phyloP scores from a whole-genome alignment of 2,113 vertebrate genomes.

The Urocolius indicus region DNA sequence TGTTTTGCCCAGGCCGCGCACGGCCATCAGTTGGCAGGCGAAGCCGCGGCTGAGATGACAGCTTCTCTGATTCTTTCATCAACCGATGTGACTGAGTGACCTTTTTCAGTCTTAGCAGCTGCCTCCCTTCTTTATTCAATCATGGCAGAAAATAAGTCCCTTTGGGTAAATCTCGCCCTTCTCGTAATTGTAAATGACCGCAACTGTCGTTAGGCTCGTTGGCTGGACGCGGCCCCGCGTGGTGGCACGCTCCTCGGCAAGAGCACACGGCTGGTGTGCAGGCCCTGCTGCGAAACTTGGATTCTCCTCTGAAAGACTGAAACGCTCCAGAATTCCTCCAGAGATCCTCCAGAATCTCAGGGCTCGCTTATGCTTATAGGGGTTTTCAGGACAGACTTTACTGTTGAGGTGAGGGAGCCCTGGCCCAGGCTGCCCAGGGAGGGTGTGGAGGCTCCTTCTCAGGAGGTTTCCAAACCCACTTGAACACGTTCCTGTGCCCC shows the following conservation, averaged over 20 bases:
- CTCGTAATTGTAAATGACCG: conserved; percentile 66
- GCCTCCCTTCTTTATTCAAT: conserved; percentile 77
- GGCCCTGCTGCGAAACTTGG: rapidly evolving
- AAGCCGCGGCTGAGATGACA: conserved; percentile 71
- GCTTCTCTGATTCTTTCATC: conserved; percentile 78
- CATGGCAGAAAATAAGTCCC: conserved; percentile 64
- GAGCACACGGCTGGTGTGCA: rapidly evolving
- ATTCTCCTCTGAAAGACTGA: background rate
- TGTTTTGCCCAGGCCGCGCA: conserved; percentile 65
- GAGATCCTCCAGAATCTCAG: too few species aligned
- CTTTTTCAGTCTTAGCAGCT: conserved; percentile 76
- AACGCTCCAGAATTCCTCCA: background rate
- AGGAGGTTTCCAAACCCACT: too few species aligned
- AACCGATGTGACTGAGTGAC: conserved; percentile 77
- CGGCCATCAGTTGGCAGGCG: conserved; percentile 62
- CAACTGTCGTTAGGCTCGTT: conserved; percentile 61
- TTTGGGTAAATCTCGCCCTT: conserved; percentile 59
- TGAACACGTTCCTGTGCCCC: too few species aligned
- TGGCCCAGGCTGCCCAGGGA: too few species aligned
- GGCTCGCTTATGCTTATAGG: rapidly evolving
- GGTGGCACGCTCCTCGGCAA: background rate
- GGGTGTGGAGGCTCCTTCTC: too few species aligned
- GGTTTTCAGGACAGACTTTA: rapidly evolving
- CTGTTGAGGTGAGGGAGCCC: too few species aligned
- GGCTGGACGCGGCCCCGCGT: background rate